phyloP scores from a whole-genome alignment of 1,140 invertebrate genomes.

The Drosophila bocki region DNA sequence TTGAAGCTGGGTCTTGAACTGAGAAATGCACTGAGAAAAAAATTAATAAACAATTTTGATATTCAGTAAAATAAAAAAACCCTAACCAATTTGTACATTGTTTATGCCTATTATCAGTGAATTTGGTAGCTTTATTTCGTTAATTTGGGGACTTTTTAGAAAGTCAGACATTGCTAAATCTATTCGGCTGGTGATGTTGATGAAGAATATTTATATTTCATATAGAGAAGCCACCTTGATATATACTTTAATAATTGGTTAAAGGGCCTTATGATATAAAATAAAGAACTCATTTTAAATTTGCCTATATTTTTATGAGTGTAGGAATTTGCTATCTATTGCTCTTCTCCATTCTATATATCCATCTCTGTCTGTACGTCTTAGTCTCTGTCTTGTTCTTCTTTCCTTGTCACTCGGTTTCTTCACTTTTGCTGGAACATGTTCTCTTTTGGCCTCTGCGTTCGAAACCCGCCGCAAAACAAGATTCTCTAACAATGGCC shows the following conservation, averaged over 20 bases:
- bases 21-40: slow-evolving; percentile 3
- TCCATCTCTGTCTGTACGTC: slow-evolving; percentile 1
- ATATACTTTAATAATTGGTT: too few species aligned
- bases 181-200: too few species aligned
- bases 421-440: slow-evolving; percentile 42
- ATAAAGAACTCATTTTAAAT: background rate
- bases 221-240: too few species aligned
- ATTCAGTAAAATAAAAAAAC: too few species aligned
- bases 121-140: background rate
- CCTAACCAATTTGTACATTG: background rate
- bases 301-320: background rate
- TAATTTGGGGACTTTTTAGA: background rate
- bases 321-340: slow-evolving; percentile 33
- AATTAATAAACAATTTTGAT: background rate
- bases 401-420: slow-evolving; percentile 4
- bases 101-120: background rate
- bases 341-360: slow-evolving; percentile 1
- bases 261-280: too few species aligned
- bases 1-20: slow-evolving; percentile 29
- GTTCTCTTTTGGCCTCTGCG: slow-evolving; percentile 36
- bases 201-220: too few species aligned
- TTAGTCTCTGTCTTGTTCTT: background rate
- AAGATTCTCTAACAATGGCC: slow-evolving; percentile 71
- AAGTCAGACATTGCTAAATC: background rate
- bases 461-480: slow-evolving; percentile 48